Evolutionary conservation across 2,888 invertebrate species (phyloP), one percentile per base, ranked within the genome.

Genomic region (Helicoverpa assulta): DNA sequence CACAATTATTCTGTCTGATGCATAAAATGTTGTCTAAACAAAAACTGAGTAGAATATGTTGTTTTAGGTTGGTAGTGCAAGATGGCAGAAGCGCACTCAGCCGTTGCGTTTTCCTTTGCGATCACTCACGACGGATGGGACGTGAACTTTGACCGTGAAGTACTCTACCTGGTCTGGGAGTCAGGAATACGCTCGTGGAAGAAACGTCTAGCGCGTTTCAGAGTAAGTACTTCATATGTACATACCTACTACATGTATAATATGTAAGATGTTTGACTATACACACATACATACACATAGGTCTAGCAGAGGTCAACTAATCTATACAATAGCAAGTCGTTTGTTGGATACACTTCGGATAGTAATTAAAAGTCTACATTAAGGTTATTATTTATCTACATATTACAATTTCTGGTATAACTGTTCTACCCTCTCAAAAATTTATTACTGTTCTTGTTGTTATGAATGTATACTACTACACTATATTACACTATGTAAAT

Each of bases 71-170:
- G 73, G 57, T 89, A 78, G 86, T 61, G 21, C 70, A 91, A 80
- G 53, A 99, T 99, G 99, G 99, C 99, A 89, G 99, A 99, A 98
- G 99, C 99, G 83, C 99, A 99, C 96, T 98, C 98, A 78, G 99
- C 99, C 66, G 99, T 99, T 78, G 99, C 99, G 76, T 99, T 99
- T 93, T 99, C 99, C 65, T 99, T 99, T 94, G 97, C 98, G 58
- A 99, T 99, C 87, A 99, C 99, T 76, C 99, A 99, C 91, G 99
- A 99, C 91, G 99, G 99, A 82, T 98, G 99, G 96, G 98, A 99
- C 89, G 98, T 99, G 63, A 99, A 99, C 93, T 99, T 99, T 91
- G 99, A 99, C 92, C 97, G 99, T 70, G 99, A 99, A 95, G 99
- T 99, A 7, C 96, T 99, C 14, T 97, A 98, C 90, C 97, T 99